These are phyloP conservation scores for Bucco capensis DNA, from an alignment of 2,113 vertebrate genomes.

Conservation along the genomic window DNA sequence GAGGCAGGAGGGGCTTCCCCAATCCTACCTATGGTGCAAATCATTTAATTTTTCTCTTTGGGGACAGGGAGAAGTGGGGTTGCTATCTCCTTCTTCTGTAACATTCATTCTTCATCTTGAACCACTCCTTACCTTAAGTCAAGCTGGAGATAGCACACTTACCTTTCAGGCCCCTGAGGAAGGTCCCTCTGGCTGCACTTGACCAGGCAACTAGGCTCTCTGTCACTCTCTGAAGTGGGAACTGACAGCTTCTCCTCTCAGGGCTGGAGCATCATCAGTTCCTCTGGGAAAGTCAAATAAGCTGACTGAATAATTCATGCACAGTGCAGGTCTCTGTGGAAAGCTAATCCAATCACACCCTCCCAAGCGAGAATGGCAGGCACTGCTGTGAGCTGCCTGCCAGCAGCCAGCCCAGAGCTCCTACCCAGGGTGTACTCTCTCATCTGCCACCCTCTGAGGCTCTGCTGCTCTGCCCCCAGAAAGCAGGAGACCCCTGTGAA, in stretches of 20 bases:
- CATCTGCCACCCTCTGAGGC: rapidly evolving
- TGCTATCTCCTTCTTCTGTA: neutral
- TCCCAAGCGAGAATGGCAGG: neutral
- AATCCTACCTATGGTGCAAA: neutral
- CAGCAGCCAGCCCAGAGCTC: neutral
- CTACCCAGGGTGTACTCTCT: neutral
- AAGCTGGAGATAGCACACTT: neutral
- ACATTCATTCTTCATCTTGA: neutral
- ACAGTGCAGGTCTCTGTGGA: neutral
- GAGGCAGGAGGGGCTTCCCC: neutral
- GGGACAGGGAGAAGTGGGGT: rapidly evolving
- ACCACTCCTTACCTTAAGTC: neutral
- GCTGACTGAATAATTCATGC: constrained; percentile 43
- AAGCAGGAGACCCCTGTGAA: neutral
- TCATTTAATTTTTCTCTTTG: neutral
- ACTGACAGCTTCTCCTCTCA: neutral
- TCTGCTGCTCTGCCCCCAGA: neutral
- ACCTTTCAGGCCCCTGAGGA: neutral
- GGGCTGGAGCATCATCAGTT: neutral
- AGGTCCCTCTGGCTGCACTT: neutral
- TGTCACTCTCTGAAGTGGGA: neutral
- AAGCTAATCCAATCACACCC: neutral
- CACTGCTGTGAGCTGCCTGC: neutral
- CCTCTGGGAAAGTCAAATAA: constrained; percentile 26
- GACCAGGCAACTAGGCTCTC: neutral